These are phyloP conservation scores for Percina caprodes DNA, from an alignment of 2,113 vertebrate species.

Conservation along the genomic window DNA sequence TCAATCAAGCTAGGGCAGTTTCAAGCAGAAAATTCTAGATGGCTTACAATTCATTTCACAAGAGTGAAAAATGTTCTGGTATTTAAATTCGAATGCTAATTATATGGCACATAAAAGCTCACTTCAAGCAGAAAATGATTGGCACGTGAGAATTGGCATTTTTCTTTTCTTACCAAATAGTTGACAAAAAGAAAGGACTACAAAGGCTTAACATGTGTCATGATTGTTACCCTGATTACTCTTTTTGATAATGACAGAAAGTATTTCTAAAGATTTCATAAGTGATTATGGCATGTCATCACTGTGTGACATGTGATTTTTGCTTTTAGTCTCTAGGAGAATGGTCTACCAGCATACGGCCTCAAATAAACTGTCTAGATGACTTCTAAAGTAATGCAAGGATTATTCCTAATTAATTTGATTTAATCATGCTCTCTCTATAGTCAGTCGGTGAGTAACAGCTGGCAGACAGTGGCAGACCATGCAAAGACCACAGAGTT, in stretches of 20 bases:
- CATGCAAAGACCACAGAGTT: constrained; percentile 90
- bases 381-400: background rate
- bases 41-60: background rate
- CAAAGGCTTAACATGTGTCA: background rate
- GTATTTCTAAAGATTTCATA: constrained; percentile 20
- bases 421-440: constrained; percentile 27
- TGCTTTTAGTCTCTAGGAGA: background rate
- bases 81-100: constrained; percentile 19
- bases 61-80: constrained; percentile 1
- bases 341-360: background rate
- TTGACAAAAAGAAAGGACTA: constrained; percentile 3
- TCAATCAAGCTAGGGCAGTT: constrained; percentile 32
- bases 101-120: constrained; percentile 11
- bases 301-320: constrained; percentile 10
- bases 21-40: constrained; percentile 5
- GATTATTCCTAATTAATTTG: constrained; percentile 1
- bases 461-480: constrained; percentile 95
- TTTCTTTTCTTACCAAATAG: background rate
- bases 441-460: constrained; percentile 96
- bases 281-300: background rate
- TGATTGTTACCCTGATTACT: constrained; percentile 17
- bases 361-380: background rate
- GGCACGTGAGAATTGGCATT: background rate
- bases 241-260: constrained; percentile 23
- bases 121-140: constrained; percentile 18